phyloP scores from a whole-genome alignment of 2,797 vertebrate species.

The Heteromormyrus szaboi region DNA sequence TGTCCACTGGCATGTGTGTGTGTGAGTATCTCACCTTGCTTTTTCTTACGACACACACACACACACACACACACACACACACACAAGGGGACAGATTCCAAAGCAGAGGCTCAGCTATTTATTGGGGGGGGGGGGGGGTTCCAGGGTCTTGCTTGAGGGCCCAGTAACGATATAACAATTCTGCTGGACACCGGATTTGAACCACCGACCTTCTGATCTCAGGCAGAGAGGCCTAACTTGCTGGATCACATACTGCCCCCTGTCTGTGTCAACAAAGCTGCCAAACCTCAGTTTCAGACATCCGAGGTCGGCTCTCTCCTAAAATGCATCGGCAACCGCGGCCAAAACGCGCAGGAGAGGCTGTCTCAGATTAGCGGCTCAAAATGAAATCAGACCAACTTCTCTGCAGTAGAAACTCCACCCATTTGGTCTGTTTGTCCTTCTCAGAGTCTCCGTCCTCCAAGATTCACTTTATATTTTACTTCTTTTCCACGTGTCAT shows the following conservation, averaged over 20 bases:
- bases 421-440: not conserved
- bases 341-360: not conserved
- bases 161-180: not conserved
- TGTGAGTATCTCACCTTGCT: not conserved
- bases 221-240: not conserved
- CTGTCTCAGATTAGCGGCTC: not conserved
- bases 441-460: not conserved
- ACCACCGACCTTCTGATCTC: not conserved
- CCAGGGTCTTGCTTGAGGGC: not conserved
- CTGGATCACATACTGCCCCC: not conserved
- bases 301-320: not conserved
- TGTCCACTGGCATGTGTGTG: not conserved
- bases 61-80: too few species aligned
- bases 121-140: not conserved
- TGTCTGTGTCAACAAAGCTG: not conserved
- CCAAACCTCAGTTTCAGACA: not conserved
- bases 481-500: conserved; percentile 45
- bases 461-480: conserved; percentile 20
- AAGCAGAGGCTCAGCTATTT: not conserved
- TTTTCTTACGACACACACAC: not conserved
- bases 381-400: not conserved
- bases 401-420: not conserved
- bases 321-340: not conserved
- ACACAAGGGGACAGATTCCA: not conserved
- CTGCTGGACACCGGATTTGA: not conserved